Conservation (phyloP, 2,113 vertebrate species). For the Chelonoidis abingdonii region DNA sequence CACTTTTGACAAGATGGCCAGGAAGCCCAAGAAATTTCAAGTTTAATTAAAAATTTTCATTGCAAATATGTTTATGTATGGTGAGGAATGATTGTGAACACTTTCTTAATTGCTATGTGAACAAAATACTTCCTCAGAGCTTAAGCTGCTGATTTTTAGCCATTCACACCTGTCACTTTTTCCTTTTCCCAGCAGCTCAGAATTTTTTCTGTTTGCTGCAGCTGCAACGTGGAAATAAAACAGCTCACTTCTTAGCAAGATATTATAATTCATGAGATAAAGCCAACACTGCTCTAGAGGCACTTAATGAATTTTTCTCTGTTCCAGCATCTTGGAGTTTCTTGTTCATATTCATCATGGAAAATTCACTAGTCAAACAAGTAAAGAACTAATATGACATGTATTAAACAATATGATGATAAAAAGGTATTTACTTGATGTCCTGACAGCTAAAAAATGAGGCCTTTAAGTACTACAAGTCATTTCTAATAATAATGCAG, state of each 20-base stretch:
- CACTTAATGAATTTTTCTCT: conserved; percentile 38
- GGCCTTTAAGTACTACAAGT: background rate
- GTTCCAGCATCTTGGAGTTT: background rate
- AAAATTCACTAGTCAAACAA: conserved; percentile 32
- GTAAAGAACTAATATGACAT: background rate
- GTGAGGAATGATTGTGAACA: background rate
- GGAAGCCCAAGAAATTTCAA: background rate
- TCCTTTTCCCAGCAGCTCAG: conserved; percentile 2
- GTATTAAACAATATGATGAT: conserved; percentile 43
- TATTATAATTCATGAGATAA: conserved; percentile 62
- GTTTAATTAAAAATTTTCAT: background rate
- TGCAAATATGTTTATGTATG: background rate
- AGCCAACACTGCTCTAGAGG: background rate
- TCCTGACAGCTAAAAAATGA: background rate
- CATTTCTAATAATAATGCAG: conserved; percentile 18
- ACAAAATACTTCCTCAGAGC: background rate
- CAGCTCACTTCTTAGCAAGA: conserved; percentile 25
- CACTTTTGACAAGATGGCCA: background rate
- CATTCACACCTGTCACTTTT: background rate
- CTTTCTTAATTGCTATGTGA: conserved; percentile 9
- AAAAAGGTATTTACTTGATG: conserved; percentile 30
- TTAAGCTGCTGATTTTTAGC: background rate
- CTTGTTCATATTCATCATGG: conserved; percentile 31
- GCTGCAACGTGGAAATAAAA: background rate
- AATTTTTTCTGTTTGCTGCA: conserved; percentile 3